These are phyloP conservation scores for Heliconius sara DNA, from an alignment of 2,888 invertebrate genomes.

Conservation along the genomic window DNA sequence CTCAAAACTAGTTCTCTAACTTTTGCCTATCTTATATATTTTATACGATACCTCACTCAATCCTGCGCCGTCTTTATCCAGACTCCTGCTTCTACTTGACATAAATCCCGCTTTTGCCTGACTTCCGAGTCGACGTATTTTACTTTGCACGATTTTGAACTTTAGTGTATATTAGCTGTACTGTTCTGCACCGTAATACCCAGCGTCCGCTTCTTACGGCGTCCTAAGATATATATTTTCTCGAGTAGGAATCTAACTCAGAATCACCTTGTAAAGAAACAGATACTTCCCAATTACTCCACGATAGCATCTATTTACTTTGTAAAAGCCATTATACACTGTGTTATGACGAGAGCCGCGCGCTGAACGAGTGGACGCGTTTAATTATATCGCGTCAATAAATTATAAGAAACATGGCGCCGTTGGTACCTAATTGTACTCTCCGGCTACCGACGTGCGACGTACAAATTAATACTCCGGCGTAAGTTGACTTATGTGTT, in stretches of 20 bases:
- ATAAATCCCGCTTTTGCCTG: neutral
- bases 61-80: neutral
- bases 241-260: neutral
- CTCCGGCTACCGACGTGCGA: neutral
- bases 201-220: neutral
- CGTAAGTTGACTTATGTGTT: conserved; percentile 2
- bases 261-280: neutral
- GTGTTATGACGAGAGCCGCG: conserved; percentile 10
- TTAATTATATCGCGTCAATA: conserved; percentile 29
- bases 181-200: too few relatives aligned
- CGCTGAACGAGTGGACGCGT: conserved; percentile 20
- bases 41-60: neutral
- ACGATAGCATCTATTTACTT: neutral
- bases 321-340: conserved; percentile 7
- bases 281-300: neutral
- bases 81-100: too few relatives aligned
- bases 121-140: neutral
- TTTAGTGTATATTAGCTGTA: too few relatives aligned
- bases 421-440: conserved; percentile 15
- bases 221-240: neutral
- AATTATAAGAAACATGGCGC: conserved; percentile 29
- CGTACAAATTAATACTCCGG: conserved; percentile 17
- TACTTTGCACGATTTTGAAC: too few relatives aligned
- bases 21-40: neutral
- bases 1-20: too few relatives aligned